Evolutionary conservation across 1,140 invertebrate species (phyloP).

Genomic region (Centruroides sculpturatus): DNA sequence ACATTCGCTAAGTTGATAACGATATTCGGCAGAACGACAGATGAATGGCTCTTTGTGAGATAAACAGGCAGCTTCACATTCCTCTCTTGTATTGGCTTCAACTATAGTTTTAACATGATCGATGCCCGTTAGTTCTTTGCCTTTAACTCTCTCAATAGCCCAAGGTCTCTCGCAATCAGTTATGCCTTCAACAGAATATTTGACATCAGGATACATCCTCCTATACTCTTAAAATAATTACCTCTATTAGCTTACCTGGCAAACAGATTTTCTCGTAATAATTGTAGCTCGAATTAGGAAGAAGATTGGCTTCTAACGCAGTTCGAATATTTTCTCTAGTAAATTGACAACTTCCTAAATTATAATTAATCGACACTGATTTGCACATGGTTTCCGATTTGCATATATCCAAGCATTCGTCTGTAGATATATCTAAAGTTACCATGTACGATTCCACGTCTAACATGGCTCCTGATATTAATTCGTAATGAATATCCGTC

Average conservation of each 20-base stretch:
- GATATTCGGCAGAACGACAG: conserved; percentile 81
- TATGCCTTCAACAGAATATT: background rate
- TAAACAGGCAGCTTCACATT: conserved; percentile 73
- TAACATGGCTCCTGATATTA: conserved; percentile 4
- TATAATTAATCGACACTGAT: conserved; percentile 13
- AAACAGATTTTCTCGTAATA: conserved; percentile 18
- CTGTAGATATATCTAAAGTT: conserved; percentile 6
- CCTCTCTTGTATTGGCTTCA: conserved; percentile 46
- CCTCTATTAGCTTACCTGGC: background rate
- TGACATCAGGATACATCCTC: background rate
- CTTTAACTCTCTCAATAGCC: conserved; percentile 80
- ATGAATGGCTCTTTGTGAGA: conserved; percentile 63
- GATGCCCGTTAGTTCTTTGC: conserved; percentile 26
- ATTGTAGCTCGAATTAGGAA: conserved; percentile 9
- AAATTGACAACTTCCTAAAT: conserved; percentile 11
- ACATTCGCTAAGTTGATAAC: conserved; percentile 66
- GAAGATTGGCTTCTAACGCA: background rate
- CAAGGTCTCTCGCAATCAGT: conserved; percentile 36
- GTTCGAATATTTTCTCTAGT: conserved; percentile 4
- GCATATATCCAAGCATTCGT: conserved; percentile 10
- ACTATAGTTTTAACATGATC: conserved; percentile 42
- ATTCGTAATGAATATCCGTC: conserved; percentile 11
- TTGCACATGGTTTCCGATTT: conserved; percentile 8
- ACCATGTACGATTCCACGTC: conserved; percentile 2
- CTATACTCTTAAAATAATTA: background rate